A percentile compares a stretch with the other conserved stretches of the same genome.
phyloP scores from a whole-genome alignment of 2,888 invertebrate genomes.

The Thymelicus acteon region DNA sequence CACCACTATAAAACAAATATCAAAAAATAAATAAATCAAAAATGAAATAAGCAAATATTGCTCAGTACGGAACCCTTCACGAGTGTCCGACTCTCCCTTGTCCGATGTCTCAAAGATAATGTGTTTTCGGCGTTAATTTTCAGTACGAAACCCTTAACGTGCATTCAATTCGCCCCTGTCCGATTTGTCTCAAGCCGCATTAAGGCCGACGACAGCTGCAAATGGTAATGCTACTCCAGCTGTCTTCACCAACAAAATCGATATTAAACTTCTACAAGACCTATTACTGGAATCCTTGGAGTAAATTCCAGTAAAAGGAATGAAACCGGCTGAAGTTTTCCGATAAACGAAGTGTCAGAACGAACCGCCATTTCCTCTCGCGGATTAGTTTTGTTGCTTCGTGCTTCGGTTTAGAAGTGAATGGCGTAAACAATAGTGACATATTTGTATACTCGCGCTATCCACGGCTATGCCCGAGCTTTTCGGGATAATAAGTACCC shows the following conservation, averaged over 20 bases:
- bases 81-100: too few species aligned
- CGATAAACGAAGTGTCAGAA: conserved; percentile 42
- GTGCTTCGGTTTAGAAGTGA: conserved; percentile 14
- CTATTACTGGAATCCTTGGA: conserved; percentile 30
- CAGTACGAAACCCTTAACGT: too few species aligned
- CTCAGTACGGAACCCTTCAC: too few species aligned
- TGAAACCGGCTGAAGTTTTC: conserved; percentile 39
- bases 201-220: not conserved
- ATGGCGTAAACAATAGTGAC: conserved; percentile 13
- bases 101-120: too few species aligned
- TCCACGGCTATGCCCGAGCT: too few species aligned
- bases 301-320: conserved; percentile 29
- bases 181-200: not conserved
- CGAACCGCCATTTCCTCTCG: conserved; percentile 26
- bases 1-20: too few species aligned
- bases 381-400: conserved; percentile 20
- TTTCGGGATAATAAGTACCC: too few species aligned
- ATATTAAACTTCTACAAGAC: conserved; percentile 25
- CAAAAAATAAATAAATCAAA: too few species aligned
- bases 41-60: too few species aligned
- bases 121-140: too few species aligned
- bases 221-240: conserved; percentile 19
- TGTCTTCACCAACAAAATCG: conserved; percentile 18
- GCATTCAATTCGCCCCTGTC: too few species aligned
- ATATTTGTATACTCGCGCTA: not conserved